Conservation (phyloP, 2,888 invertebrate species). For the Nephrotoma flavescens region DNA sequence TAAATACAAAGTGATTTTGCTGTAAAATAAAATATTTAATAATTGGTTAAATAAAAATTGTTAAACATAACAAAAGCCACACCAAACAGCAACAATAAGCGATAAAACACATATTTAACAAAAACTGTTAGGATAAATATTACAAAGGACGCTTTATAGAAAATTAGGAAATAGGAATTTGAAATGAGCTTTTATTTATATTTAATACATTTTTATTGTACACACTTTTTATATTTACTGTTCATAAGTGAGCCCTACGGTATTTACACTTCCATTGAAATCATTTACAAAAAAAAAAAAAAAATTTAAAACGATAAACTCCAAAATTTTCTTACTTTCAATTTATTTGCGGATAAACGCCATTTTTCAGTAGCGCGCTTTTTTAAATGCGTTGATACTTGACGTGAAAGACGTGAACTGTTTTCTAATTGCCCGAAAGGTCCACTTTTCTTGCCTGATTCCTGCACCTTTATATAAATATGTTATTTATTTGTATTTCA, state of each 20-base stretch:
- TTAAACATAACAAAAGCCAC: not conserved
- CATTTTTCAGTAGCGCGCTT: slow-evolving; percentile 39
- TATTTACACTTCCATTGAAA: not conserved
- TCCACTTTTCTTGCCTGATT: slow-evolving; percentile 34
- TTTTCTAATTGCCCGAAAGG: slow-evolving; percentile 51
- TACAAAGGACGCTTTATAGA: not conserved
- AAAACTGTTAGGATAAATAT: not conserved
- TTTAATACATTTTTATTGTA: not conserved
- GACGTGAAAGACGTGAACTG: slow-evolving; percentile 48
- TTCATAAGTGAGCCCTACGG: not conserved
- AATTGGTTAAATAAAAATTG: not conserved
- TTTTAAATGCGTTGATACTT: slow-evolving; percentile 40
- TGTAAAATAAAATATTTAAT: not conserved
- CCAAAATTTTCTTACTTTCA: slow-evolving; percentile 49
- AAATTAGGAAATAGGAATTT: not conserved
- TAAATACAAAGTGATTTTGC: not conserved
- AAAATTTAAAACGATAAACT: not conserved
- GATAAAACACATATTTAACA: not conserved
- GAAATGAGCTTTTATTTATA: not conserved
- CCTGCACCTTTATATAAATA: not conserved
- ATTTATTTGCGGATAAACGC: slow-evolving; percentile 57
- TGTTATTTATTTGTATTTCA: not conserved
- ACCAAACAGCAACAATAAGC: not conserved
- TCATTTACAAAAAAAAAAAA: not conserved
- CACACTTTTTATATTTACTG: not conserved